Conservation (phyloP, 2,888 invertebrate species). For the Synergus gifuensis region DNA sequence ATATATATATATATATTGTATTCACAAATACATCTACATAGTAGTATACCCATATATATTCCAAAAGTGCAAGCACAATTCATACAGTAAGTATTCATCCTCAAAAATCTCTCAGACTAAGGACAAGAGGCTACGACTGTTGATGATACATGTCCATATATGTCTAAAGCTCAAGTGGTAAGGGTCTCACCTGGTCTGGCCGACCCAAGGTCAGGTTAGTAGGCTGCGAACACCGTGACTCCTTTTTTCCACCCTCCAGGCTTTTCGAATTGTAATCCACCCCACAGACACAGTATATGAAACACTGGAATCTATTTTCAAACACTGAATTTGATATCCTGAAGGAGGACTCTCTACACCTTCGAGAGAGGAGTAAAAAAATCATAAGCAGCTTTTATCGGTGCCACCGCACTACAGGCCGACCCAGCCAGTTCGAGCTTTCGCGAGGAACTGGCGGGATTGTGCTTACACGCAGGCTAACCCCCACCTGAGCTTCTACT, state of each 20-base stretch:
- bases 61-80: too few species aligned
- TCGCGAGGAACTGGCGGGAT: conserved; percentile 70
- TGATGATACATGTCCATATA: neutral
- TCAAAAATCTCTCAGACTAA: neutral
- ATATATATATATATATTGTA: too few species aligned
- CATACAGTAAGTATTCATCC: neutral
- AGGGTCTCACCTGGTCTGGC: conserved; percentile 70
- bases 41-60: neutral
- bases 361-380: conserved; percentile 9
- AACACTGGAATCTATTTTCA: neutral
- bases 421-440: conserved; percentile 65
- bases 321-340: neutral
- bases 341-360: neutral
- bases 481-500: conserved; percentile 39
- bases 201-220: conserved; percentile 76
- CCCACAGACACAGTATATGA: neutral
- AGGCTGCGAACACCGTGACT: conserved; percentile 65
- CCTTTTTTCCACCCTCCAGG: conserved; percentile 46
- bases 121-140: neutral
- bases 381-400: conserved; percentile 18
- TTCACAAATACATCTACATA: neutral
- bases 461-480: conserved; percentile 49
- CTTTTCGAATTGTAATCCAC: conserved; percentile 9
- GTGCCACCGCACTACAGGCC: conserved; percentile 41
- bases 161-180: conserved; percentile 13